These are phyloP conservation scores for Aldabrachelys gigantea DNA, from an alignment of 2,113 vertebrate genomes.

Conservation along the genomic window DNA sequence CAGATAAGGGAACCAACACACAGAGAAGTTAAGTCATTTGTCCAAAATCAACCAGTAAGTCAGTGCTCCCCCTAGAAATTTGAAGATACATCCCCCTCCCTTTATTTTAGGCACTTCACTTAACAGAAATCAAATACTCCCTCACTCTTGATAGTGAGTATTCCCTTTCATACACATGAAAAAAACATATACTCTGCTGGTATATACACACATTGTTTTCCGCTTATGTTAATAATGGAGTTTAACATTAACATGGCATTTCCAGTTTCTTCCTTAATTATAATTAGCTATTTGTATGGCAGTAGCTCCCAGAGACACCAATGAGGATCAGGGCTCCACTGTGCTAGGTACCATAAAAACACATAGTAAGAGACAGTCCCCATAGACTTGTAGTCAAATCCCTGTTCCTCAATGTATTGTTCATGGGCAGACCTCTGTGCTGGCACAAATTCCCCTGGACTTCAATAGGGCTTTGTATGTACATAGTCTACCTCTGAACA, in stretches of 20 bases:
- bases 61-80: background rate
- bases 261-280: background rate
- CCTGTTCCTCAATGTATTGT: background rate
- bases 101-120: background rate
- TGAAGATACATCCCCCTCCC: background rate
- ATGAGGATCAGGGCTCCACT: background rate
- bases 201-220: background rate
- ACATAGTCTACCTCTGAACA: background rate
- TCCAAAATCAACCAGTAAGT: background rate
- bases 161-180: background rate
- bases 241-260: background rate
- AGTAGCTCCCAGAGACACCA: background rate
- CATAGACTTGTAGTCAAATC: background rate
- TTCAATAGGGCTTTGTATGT: background rate
- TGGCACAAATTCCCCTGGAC: background rate
- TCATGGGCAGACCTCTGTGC: background rate
- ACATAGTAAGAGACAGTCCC: background rate
- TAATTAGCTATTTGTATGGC: background rate
- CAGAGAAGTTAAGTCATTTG: background rate
- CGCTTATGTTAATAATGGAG: no score
- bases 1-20: background rate
- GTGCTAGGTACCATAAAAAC: background rate
- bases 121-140: background rate
- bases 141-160: background rate
- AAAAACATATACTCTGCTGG: background rate